Percentiles rank a stretch among this genome's conserved stretches.
phyloP scores from a whole-genome alignment of 2,113 vertebrate genomes.

The Gambusia affinis region DNA sequence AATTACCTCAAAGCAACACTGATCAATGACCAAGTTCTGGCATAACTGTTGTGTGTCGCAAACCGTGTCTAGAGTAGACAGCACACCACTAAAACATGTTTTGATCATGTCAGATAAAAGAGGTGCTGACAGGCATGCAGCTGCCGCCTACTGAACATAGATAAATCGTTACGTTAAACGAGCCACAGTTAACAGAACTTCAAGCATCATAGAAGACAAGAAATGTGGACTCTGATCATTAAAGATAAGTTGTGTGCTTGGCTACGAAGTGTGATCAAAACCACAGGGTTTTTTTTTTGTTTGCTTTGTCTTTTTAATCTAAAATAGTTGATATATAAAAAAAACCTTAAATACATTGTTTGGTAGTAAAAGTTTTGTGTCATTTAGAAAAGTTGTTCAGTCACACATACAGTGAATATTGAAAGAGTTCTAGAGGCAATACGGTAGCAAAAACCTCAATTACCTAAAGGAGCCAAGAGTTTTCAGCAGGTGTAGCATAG shows the following conservation, averaged over 20 bases:
- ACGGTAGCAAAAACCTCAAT: neutral
- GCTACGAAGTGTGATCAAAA: neutral
- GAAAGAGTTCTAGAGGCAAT: neutral
- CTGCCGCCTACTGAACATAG: conserved; percentile 6
- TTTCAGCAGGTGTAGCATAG: neutral
- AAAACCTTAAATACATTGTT: neutral
- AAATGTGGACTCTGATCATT: neutral
- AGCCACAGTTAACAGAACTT: neutral
- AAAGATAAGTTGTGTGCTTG: neutral
- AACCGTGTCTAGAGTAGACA: neutral
- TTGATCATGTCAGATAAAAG: neutral
- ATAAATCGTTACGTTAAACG: neutral
- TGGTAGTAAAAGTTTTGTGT: neutral
- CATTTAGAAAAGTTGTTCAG: neutral
- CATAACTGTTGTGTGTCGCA: neutral
- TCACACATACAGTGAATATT: neutral
- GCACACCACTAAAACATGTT: neutral
- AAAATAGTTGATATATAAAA: neutral
- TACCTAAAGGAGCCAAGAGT: neutral
- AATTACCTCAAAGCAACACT: neutral
- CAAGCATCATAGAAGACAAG: neutral
- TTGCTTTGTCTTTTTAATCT: neutral
- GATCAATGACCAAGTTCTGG: conserved; percentile 1
- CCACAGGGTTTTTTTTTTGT: no score
- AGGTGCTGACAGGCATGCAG: neutral